A percentile compares a stretch with the other conserved stretches of the same genome.
Evolutionary conservation across 2,797 vertebrate genomes (phyloP).

Genomic region (Morus bassanus): DNA sequence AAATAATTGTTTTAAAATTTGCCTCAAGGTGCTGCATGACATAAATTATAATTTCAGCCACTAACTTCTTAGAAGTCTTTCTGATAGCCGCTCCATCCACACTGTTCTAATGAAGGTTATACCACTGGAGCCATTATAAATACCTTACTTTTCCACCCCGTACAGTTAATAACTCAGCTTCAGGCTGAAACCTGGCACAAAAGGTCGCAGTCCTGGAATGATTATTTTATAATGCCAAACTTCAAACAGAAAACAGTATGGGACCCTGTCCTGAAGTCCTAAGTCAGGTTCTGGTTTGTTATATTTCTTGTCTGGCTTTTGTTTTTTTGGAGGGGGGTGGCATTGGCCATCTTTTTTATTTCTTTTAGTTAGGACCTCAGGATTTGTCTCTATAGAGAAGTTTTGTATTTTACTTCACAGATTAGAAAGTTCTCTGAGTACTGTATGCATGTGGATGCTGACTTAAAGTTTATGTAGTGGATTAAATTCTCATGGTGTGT

Average conservation of each 20-base stretch:
- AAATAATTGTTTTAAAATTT: slow-evolving; percentile 71
- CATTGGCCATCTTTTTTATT: background rate
- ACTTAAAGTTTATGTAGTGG: background rate
- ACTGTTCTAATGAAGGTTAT: slow-evolving; percentile 41
- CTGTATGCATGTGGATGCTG: background rate
- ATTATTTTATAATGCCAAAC: slow-evolving; percentile 33
- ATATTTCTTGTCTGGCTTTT: background rate
- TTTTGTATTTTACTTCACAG: background rate
- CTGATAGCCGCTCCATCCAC: background rate
- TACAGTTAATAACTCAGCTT: slow-evolving; percentile 49
- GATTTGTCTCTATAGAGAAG: background rate
- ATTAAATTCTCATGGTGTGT: background rate
- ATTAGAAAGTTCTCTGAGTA: background rate
- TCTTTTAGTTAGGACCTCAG: background rate
- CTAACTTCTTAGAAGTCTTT: slow-evolving; percentile 32
- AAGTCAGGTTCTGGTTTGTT: background rate
- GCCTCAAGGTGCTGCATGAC: slow-evolving; percentile 54
- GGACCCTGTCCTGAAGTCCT: background rate
- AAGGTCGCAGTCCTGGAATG: background rate
- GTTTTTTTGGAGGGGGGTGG: accelerated
- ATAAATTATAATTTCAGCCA: slow-evolving; percentile 47
- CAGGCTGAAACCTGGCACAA: slow-evolving; percentile 12
- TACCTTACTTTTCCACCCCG: background rate
- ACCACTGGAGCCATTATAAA: slow-evolving; percentile 1
- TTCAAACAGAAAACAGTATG: background rate